Evolutionary conservation across 2,113 vertebrate species (phyloP).

Genomic region (Andinoacara biseriatus): DNA sequence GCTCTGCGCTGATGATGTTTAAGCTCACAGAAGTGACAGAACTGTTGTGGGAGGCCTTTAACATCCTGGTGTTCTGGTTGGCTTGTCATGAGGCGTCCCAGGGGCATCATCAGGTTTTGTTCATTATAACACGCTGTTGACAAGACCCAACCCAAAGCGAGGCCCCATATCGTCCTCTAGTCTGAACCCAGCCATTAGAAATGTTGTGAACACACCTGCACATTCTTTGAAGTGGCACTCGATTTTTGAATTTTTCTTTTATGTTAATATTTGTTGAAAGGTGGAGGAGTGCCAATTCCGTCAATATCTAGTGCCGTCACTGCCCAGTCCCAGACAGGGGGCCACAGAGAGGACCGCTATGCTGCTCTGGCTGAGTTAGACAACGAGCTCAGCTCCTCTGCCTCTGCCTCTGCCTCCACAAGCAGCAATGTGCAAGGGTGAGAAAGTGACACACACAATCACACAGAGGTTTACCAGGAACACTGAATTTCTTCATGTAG

Average conservation of each 20-base stretch:
- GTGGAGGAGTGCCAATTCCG: conserved; percentile 76
- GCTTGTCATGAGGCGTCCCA: neutral
- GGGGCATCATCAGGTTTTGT: neutral
- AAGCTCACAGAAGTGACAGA: neutral
- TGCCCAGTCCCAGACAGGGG: conserved; percentile 78
- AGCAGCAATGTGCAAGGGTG: conserved; percentile 87
- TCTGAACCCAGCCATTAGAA: too few relatives aligned
- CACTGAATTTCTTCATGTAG: neutral
- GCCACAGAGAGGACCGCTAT: conserved; percentile 87
- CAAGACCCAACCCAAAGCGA: neutral
- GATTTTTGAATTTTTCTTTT: neutral
- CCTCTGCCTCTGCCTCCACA: conserved; percentile 79
- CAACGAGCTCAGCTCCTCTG: conserved; percentile 88
- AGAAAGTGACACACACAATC: conserved; percentile 24
- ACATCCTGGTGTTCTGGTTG: neutral
- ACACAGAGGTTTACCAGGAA: neutral
- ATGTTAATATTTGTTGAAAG: conserved; percentile 40
- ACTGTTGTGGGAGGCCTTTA: neutral
- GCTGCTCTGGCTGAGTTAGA: conserved; percentile 92
- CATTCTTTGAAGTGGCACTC: neutral
- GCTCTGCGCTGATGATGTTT: neutral
- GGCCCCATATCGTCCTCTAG: neutral
- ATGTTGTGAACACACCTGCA: neutral
- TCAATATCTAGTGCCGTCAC: conserved; percentile 79
- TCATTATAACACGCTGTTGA: neutral